Base-by-base conservation (phyloP, 2,113 vertebrate genomes). In the Podocnemis expansa region DNA sequence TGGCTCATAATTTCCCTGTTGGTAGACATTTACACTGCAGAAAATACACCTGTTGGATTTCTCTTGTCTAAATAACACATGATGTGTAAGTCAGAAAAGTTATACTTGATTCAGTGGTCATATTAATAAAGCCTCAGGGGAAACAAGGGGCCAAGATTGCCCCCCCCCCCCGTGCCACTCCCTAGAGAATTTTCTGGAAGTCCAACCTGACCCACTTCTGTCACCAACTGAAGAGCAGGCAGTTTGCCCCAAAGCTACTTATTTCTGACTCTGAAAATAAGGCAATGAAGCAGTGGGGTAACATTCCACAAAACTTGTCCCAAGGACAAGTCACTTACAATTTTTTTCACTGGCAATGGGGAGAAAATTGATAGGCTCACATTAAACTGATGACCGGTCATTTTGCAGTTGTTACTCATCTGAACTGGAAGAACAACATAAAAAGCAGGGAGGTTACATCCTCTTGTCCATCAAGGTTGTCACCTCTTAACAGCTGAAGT, bases 281-380 rank as follows among this genome's bases (percentile, higher is more conserved):
- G 43, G 49, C 87, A 45, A 70, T 55, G 55, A 47, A 85, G 31
- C 58, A 16, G 52, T 38, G 75, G 43, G 80, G 80, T 93, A 88
- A 93, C 94, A 45, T 70, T 21, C 82, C 82, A 85, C 85, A 86
- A 58, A 86, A 96, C 93, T 91, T 94, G 89, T 91, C 93, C 95
- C 95, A 91, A 78, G 56, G 95, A 58, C 55, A 87, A 78, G 58
- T 94, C 93, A 80, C 88, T 95, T 67, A 79, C 58, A 70, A 43
- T 90, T 83, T 84, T 91, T 83, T 91, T 27, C 12, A 75, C n/a
- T 70, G 43, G 14, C 27, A 45, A 45, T 45, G 73, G 24, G 45
- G 45, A 45, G 24, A 76, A 76, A 76, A 45, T 76, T 45, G 41
- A 45, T 43, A 4, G 11, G 10, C n/a, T 47, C 56, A 43, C 82